Evolutionary conservation across 2,797 vertebrate genomes (phyloP).

Genomic region (Sebastes itinus): DNA sequence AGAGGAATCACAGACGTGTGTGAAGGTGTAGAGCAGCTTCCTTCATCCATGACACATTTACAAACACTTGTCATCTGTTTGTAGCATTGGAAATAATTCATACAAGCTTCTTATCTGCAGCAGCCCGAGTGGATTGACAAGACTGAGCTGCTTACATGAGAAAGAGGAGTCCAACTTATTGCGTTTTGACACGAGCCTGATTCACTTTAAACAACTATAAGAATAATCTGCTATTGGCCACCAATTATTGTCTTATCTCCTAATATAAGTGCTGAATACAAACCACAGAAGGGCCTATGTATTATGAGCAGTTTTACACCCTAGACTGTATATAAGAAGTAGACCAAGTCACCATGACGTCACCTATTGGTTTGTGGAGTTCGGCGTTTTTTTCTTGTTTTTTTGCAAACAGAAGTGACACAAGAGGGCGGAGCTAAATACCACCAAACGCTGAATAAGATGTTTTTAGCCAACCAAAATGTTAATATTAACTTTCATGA

Average conservation of each 20-base stretch:
- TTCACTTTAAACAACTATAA: background rate
- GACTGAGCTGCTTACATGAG: background rate
- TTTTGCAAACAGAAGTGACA: too few relatives aligned
- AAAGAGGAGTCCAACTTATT: background rate
- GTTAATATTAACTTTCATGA: too few relatives aligned
- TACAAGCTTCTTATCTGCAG: background rate
- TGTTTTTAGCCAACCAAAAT: too few relatives aligned
- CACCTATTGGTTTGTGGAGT: background rate
- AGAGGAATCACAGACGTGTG: background rate
- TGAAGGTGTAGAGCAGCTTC: background rate
- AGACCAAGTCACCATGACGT: accelerated
- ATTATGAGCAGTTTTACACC: background rate
- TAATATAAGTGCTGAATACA: background rate
- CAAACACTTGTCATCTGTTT: background rate
- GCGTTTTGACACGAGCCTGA: background rate
- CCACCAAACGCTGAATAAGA: accelerated
- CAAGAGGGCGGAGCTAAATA: too few relatives aligned
- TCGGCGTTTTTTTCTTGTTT: accelerated
- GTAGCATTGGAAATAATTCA: background rate
- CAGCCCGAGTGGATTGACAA: background rate
- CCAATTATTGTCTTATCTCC: background rate
- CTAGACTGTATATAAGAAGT: too few relatives aligned
- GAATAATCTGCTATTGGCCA: background rate
- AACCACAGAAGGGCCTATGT: background rate
- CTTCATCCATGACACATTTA: background rate